Evolutionary conservation across 2,888 invertebrate species (phyloP), one percentile per base, ranked within the genome.

Genomic region (Melieria omissa): DNA sequence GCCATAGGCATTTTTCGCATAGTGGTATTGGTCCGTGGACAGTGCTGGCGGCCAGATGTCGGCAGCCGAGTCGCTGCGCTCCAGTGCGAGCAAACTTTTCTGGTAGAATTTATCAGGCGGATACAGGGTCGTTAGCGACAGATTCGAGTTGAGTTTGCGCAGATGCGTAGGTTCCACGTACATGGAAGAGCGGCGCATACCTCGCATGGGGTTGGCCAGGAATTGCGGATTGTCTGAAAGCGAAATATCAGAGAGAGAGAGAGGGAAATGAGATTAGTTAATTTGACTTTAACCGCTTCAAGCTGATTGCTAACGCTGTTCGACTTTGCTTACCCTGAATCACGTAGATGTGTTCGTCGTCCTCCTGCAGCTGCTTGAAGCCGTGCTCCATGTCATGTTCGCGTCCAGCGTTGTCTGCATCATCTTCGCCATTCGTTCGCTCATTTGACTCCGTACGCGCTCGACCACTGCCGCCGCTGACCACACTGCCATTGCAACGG

Each of bases 71-170:
- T 65, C 67, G 70, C 54, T 64, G 55, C 62, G 14, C 79, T 83
- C 82, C 76, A 83, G 65, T 68, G 78, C 78, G 68, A 81, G 80
- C 9, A 83, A 75, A 69, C 81, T 80, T 61, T 82, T 81, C 45
- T 80, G 82, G 66, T 79, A 78, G 63, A 75, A 71, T 71, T 78
- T 78, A 65, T 79, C 80, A 4, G 78, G 64, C 4, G 79, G 69
- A 52, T 81, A 80, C 0, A 81, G 77, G 2, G 79, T 79, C 65
- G 83, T 81, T 52, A 86, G 78, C 44, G 86, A 86, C 42, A 83
- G 78, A 77, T 86, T 86, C 3, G 86, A 86, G 65, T 83, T 85
- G 16, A 84, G 78, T 41, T 83, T 82, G 4, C 83, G 79, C 71
- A 85, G 57, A 54, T 78, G 78, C 70, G 80, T 66, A 0, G 82